Conservation (phyloP, 2,113 vertebrate species). For the Onychostoma macrolepis region DNA sequence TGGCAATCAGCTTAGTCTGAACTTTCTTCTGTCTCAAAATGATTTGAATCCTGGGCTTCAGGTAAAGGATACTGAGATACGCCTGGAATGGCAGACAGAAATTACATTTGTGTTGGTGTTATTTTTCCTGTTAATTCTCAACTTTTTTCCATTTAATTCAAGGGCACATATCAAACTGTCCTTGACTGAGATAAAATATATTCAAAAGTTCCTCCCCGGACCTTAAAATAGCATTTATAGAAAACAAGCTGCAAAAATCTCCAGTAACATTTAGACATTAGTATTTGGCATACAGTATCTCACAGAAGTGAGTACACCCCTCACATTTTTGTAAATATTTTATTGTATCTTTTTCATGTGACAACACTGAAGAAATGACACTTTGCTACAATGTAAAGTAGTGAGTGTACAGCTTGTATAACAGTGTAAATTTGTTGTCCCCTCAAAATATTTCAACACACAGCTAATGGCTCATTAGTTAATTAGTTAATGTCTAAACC, state of each 20-base stretch:
- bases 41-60: slow-evolving; percentile 83
- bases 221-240: not conserved
- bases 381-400: too few relatives aligned
- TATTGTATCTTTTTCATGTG: too few relatives aligned
- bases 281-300: too few relatives aligned
- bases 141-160: not conserved
- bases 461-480: too few relatives aligned
- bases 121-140: not conserved
- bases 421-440: too few relatives aligned
- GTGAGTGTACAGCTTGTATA: too few relatives aligned
- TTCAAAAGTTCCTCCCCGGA: not conserved
- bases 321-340: too few relatives aligned
- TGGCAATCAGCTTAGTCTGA: slow-evolving; percentile 77
- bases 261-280: too few relatives aligned
- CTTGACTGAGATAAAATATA: not conserved
- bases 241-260: not conserved
- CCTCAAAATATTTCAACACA: too few relatives aligned
- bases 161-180: not conserved
- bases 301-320: too few relatives aligned
- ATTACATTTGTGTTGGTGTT: not conserved
- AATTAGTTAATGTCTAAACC: too few relatives aligned
- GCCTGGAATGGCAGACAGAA: slow-evolving; percentile 67
- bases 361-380: too few relatives aligned
- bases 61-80: slow-evolving; percentile 82
- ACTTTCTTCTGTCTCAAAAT: slow-evolving; percentile 80